A percentile compares a stretch with the other conserved stretches of the same genome.
These are phyloP conservation scores for Noctua comes DNA, from an alignment of 2,888 invertebrate genomes.

Conservation along the genomic window DNA sequence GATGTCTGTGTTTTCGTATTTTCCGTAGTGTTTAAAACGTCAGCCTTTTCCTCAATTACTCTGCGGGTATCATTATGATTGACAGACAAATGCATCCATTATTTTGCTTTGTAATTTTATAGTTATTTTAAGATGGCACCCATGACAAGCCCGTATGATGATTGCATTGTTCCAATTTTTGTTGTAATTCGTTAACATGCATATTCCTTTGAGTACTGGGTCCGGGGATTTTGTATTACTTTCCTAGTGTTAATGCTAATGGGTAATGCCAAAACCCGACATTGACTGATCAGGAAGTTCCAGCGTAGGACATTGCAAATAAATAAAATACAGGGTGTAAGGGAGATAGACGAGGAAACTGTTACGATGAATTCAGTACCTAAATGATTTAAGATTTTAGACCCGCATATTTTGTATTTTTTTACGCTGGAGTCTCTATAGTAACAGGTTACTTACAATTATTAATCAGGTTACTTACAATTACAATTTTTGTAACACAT, in stretches of 20 bases:
- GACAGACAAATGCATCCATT: neutral
- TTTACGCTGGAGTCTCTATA: neutral
- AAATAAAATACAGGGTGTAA: neutral
- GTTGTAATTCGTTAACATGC: neutral
- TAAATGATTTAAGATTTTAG: neutral
- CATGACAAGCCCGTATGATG: slow-evolving; percentile 16
- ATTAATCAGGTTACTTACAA: no score
- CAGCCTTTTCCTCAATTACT: neutral
- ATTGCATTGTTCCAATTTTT: neutral
- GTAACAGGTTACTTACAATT: no score
- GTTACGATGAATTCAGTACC: neutral
- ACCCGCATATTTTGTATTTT: neutral
- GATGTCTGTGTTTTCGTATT: neutral
- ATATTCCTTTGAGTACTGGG: neutral
- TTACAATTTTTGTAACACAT: neutral
- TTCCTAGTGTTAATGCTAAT: neutral
- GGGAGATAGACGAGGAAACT: neutral
- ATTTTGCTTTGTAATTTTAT: neutral
- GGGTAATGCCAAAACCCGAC: neutral
- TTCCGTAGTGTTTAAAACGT: neutral
- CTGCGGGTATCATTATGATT: slow-evolving; percentile 29
- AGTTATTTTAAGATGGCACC: slow-evolving; percentile 15
- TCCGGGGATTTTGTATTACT: neutral
- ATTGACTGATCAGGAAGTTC: neutral
- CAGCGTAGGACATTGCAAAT: neutral